Conservation (phyloP, 2,888 invertebrate species). For the Biston betularia region DNA sequence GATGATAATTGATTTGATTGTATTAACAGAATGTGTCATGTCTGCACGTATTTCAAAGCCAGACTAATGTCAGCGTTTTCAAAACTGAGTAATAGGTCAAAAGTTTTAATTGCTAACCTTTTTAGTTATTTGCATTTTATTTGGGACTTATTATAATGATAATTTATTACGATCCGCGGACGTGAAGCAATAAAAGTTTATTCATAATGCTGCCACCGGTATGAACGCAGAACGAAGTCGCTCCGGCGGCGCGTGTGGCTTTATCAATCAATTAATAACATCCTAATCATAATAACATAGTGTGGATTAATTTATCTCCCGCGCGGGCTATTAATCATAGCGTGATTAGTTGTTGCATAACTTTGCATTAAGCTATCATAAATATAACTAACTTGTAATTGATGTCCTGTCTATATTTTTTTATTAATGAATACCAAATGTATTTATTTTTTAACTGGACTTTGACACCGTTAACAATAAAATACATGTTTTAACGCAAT, state of each 20-base stretch:
- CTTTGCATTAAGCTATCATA: slow-evolving; percentile 17
- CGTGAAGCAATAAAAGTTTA: not conserved
- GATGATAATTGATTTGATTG: too few relatives aligned
- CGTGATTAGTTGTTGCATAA: slow-evolving; percentile 35
- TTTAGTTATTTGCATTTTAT: not conserved
- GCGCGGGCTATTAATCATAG: slow-evolving; percentile 41
- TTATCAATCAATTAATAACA: slow-evolving; percentile 31
- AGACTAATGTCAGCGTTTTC: not conserved
- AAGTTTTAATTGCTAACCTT: slow-evolving; percentile 4
- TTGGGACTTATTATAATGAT: not conserved
- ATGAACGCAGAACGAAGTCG: not conserved
- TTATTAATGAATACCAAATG: too few relatives aligned
- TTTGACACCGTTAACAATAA: too few relatives aligned
- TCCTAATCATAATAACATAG: not conserved
- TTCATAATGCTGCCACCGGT: not conserved
- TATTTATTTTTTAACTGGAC: too few relatives aligned
- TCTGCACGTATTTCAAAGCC: not conserved
- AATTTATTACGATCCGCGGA: not conserved
- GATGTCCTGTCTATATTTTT: not conserved
- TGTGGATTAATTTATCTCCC: slow-evolving; percentile 33
- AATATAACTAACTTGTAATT: slow-evolving; percentile 2
- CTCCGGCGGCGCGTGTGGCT: slow-evolving; percentile 8
- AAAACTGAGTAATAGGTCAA: slow-evolving; percentile 5
- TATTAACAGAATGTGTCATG: too few relatives aligned
- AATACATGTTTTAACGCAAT: too few relatives aligned